These are phyloP conservation scores for Drosophila lutescens DNA, from an alignment of 2,888 invertebrate genomes.

Conservation along the genomic window DNA sequence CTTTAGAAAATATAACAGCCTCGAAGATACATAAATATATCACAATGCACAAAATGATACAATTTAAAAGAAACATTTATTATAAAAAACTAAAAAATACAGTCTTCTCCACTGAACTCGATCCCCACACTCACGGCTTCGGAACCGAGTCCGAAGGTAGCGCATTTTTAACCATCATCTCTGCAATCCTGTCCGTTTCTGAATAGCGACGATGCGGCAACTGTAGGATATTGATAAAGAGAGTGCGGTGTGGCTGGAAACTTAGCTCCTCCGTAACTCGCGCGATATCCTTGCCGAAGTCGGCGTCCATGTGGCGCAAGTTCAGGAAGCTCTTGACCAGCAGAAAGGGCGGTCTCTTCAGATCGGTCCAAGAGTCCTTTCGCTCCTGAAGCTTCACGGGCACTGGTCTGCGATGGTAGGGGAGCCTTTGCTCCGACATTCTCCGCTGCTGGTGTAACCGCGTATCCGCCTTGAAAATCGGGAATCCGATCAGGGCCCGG, in stretches of 20 bases:
- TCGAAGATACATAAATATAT: not conserved
- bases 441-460: not conserved
- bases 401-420: not conserved
- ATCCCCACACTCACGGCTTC: not conserved
- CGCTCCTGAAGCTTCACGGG: not conserved
- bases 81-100: not conserved
- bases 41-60: not conserved
- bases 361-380: not conserved
- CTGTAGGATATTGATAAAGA: constrained; percentile 2
- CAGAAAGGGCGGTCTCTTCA: constrained; percentile 26
- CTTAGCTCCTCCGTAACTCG: constrained; percentile 14
- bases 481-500: not conserved
- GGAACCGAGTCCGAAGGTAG: not conserved
- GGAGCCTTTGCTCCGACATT: not conserved
- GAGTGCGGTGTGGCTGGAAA: constrained; percentile 26
- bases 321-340: constrained; percentile 31
- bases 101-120: not conserved
- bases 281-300: not conserved
- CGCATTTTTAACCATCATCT: not conserved
- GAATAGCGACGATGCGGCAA: not conserved
- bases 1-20: not conserved
- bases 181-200: not conserved
- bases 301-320: constrained; percentile 11
- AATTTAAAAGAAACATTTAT: not conserved
- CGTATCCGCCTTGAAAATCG: not conserved